A percentile compares a stretch with the other conserved stretches of the same genome.
Evolutionary conservation across 2,888 invertebrate genomes (phyloP).

Genomic region (Amblyteles armatorius): DNA sequence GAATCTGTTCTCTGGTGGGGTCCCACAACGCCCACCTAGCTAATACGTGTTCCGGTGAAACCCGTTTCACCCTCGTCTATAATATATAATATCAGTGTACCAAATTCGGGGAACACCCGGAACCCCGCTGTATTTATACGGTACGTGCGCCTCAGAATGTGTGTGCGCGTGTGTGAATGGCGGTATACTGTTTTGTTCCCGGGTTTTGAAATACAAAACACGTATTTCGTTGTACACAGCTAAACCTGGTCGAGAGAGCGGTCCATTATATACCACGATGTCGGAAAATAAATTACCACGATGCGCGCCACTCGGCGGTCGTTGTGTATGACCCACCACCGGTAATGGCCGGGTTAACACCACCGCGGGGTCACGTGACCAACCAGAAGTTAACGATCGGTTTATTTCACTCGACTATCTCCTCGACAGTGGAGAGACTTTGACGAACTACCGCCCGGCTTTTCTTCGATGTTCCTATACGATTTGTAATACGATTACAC

Average conservation of each 20-base stretch:
- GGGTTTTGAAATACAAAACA: conserved; percentile 32
- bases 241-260: not conserved
- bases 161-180: conserved; percentile 35
- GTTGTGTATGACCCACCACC: conserved; percentile 55
- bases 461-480: conserved; percentile 41
- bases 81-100: conserved; percentile 64
- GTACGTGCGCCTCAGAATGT: conserved; percentile 32
- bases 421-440: conserved; percentile 10
- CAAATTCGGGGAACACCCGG: conserved; percentile 38
- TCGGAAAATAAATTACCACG: conserved; percentile 72
- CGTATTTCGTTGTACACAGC: conserved; percentile 34
- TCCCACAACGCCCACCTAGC: conserved; percentile 73
- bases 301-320: conserved; percentile 63
- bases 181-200: conserved; percentile 21
- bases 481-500: conserved; percentile 53
- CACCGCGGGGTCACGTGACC: conserved; percentile 77
- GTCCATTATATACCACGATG: conserved; percentile 63
- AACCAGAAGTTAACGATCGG: conserved; percentile 79
- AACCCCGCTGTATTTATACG: conserved; percentile 39
- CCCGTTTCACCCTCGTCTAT: conserved; percentile 49
- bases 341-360: conserved; percentile 77
- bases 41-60: conserved; percentile 64
- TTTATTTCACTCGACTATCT: conserved; percentile 69
- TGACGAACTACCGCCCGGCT: conserved; percentile 18
- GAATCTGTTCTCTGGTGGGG: conserved; percentile 68